Conservation (phyloP, 1,140 invertebrate genomes). For the Trachelipus rathkii region DNA sequence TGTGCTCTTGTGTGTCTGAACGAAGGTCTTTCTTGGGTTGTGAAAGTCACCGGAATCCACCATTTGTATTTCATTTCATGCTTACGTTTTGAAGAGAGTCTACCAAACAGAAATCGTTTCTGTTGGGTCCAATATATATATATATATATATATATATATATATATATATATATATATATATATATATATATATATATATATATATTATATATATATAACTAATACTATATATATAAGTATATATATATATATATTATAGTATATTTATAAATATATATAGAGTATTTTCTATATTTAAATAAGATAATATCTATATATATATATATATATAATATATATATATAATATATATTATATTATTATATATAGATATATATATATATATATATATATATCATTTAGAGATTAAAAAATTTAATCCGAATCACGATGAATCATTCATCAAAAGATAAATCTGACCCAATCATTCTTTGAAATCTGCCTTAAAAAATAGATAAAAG, state of each 20-base stretch:
- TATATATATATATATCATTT: too few species aligned
- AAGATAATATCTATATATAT: too few species aligned
- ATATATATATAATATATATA: background rate
- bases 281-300: too few species aligned
- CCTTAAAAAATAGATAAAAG: too few species aligned
- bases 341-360: background rate
- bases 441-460: too few species aligned
- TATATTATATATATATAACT: background rate
- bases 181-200: conserved; percentile 15
- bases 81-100: conserved; percentile 12
- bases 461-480: too few species aligned
- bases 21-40: conserved; percentile 16
- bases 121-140: background rate
- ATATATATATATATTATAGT: too few species aligned
- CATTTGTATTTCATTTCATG: conserved; percentile 31
- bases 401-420: too few species aligned
- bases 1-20: conserved; percentile 27
- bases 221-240: too few species aligned
- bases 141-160: background rate
- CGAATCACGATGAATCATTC: too few species aligned
- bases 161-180: conserved; percentile 5
- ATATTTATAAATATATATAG: too few species aligned
- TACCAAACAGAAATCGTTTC: conserved; percentile 40
- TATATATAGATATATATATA: too few species aligned
- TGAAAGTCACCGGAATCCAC: conserved; percentile 37